Conservation (phyloP, 2,113 vertebrate species). For the Actenoides lindsayi region DNA sequence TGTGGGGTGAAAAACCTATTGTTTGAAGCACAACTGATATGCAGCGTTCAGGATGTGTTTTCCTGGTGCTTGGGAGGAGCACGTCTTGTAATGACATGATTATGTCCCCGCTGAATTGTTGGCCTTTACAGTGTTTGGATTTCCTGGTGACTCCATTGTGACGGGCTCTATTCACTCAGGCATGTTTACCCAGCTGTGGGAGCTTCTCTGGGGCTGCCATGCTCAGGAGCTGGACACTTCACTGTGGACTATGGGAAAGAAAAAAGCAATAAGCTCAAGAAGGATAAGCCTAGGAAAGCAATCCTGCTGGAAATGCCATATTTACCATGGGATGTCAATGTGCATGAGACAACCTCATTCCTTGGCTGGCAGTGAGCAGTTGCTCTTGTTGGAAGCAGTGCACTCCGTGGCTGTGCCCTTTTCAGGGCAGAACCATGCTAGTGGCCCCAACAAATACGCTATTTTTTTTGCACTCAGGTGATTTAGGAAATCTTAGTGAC, state of each 20-base stretch:
- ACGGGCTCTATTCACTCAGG: slow-evolving; percentile 15
- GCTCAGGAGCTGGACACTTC: background rate
- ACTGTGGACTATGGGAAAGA: background rate
- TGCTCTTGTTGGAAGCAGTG: background rate
- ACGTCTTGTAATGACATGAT: background rate
- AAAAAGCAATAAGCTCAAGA: background rate
- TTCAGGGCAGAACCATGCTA: background rate
- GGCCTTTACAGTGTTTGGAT: slow-evolving; percentile 14
- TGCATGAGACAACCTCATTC: background rate
- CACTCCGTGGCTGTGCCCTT: background rate
- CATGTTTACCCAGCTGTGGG: slow-evolving; percentile 63
- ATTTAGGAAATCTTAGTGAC: background rate
- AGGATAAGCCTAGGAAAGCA: background rate
- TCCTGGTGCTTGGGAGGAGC: background rate
- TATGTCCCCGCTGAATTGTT: background rate
- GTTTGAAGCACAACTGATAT: background rate
- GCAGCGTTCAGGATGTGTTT: background rate
- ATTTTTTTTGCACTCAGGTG: background rate
- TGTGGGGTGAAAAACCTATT: background rate
- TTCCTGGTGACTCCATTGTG: slow-evolving; percentile 51
- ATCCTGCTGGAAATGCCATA: background rate
- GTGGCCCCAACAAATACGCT: background rate
- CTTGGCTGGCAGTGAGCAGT: background rate
- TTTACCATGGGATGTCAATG: background rate
- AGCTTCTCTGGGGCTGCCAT: background rate